A percentile compares a stretch with the other conserved stretches of the same genome.
Evolutionary conservation across 2,797 vertebrate genomes (phyloP).

Genomic region (Epinephelus awoara): DNA sequence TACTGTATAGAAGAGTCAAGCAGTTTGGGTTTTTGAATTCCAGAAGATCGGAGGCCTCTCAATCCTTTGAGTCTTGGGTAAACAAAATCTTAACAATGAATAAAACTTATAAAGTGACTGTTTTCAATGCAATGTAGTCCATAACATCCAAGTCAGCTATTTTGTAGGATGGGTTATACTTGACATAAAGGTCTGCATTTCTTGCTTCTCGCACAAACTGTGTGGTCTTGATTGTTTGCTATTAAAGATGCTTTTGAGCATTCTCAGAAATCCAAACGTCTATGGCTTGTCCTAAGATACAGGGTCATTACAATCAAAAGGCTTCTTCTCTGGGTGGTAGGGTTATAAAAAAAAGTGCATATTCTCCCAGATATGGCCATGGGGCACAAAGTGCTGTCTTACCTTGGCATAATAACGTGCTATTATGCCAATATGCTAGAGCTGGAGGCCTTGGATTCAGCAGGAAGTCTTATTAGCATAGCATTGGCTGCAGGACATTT

Average conservation of each 20-base stretch:
- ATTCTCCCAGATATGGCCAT: slow-evolving; percentile 51
- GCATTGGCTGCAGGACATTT: slow-evolving; percentile 90
- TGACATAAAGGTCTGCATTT: background rate
- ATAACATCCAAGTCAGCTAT: background rate
- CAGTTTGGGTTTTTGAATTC: background rate
- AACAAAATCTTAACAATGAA: background rate
- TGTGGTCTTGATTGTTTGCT: background rate
- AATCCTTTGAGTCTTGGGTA: background rate
- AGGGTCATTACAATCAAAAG: background rate
- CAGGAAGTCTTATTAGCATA: slow-evolving; percentile 88
- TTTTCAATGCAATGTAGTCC: background rate
- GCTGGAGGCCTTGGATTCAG: slow-evolving; percentile 84
- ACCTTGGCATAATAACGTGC: slow-evolving; percentile 77
- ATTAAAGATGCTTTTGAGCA: slow-evolving; percentile 2
- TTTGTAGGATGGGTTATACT: background rate
- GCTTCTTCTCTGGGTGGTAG: background rate
- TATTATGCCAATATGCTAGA: slow-evolving; percentile 76
- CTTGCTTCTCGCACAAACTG: background rate
- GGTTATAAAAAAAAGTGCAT: slow-evolving; percentile 48
- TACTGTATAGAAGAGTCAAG: background rate
- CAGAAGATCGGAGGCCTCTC: background rate
- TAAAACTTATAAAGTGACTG: background rate
- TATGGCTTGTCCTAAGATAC: background rate
- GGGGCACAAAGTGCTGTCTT: slow-evolving; percentile 53
- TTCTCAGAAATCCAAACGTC: background rate